Evolutionary conservation across 2,888 invertebrate genomes (phyloP), one percentile per base, ranked within the genome.

Genomic region (Drosophila limbata): DNA sequence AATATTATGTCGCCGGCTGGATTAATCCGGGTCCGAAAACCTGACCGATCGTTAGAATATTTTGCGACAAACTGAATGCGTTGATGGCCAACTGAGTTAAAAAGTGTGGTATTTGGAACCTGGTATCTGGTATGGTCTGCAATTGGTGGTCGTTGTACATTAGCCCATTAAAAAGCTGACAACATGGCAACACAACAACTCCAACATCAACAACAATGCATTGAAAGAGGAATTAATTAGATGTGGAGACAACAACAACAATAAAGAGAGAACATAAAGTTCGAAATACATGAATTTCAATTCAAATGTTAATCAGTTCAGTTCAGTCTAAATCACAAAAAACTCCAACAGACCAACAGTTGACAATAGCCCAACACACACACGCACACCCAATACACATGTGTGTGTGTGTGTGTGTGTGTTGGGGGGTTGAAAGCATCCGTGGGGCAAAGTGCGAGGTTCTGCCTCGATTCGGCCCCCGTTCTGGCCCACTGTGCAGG

Each of bases 11-110:
- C 50, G 55, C 45, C 48, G 69, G 45, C 8, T 62, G 25, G 25
- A 25, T 25, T 51, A 69, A 56, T 37, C 52, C 59, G 68, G 70
- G 60, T 72, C 65, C 78, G 31, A 80, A 84, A 84, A 89, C 85
- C 81, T 75, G 83, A 91, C 91, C 84, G 90, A 91, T 87, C 91
- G 90, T 88, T 91, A 81, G 90, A 86, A 88, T 80, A 84, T 79
- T 84, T 90, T 84, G 90, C 91, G 91, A 84, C 84, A 80, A 85
- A 91, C 91, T 91, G 74, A 91, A 86, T 60, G 70, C 73, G 76
- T 69, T 79, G 70, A 60, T 65, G 65, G 40, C 59, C 65, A 73
- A 53, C 77, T 61, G 73, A 63, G 63, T 50, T 50, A 31, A 42
- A 66, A 73, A 52, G 63, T 60, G 66, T 66, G 69, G 55, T 53